A percentile compares a stretch with the other conserved stretches of the same genome.
These are phyloP conservation scores for Xyrichtys novacula DNA, from an alignment of 2,797 vertebrate species.

Conservation along the genomic window DNA sequence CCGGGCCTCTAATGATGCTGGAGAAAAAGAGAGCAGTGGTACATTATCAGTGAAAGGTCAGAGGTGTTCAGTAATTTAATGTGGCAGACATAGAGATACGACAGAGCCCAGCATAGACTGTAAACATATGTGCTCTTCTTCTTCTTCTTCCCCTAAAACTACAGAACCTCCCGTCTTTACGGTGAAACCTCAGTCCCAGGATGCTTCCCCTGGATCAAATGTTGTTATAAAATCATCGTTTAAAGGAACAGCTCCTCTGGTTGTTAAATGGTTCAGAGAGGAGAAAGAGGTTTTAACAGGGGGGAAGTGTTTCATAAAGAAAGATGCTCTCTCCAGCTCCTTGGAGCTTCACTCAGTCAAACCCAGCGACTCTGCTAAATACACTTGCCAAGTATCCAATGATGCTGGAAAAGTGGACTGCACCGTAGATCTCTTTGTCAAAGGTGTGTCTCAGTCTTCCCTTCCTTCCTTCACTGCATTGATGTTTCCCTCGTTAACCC, in stretches of 20 bases:
- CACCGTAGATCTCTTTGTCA: constrained; percentile 92
- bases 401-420: constrained; percentile 91
- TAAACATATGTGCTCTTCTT: constrained; percentile 58
- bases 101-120: not conserved
- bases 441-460: constrained; percentile 88
- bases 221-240: constrained; percentile 89
- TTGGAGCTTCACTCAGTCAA: constrained; percentile 93
- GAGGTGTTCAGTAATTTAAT: constrained; percentile 17
- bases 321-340: constrained; percentile 91
- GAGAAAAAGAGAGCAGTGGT: constrained; percentile 90
- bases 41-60: constrained; percentile 93
- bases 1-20: constrained; percentile 90
- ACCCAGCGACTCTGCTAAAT: constrained; percentile 91
- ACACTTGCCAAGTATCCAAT: constrained; percentile 94
- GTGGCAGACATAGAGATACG: not conserved
- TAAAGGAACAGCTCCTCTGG: constrained; percentile 91
- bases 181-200: constrained; percentile 86
- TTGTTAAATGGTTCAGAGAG: constrained; percentile 93
- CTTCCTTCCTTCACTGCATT: constrained; percentile 26
- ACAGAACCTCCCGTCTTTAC: constrained; percentile 92
- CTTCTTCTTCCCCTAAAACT: constrained; percentile 55
- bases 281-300: constrained; percentile 91
- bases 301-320: constrained; percentile 93
- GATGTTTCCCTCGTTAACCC: constrained; percentile 47
- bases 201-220: constrained; percentile 87